A percentile compares a stretch with the other conserved stretches of the same genome.
Conservation (phyloP, 2,888 invertebrate genomes). For the Calliopum simillimum region DNA sequence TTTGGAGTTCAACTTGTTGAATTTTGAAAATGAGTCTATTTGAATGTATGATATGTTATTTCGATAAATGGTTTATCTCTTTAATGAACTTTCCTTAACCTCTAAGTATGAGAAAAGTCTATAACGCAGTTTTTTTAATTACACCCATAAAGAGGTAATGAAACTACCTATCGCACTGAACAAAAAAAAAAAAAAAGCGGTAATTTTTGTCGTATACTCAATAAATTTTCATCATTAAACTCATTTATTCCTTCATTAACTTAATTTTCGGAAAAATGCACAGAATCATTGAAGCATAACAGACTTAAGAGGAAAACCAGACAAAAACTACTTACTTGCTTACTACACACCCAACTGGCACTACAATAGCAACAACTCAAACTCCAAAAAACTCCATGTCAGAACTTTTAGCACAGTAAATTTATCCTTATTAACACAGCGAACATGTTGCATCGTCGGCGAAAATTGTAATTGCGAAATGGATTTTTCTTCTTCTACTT, state of each 20-base stretch:
- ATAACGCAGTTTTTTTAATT: too few species aligned
- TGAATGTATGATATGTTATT: too few species aligned
- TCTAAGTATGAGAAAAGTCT: too few species aligned
- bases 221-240: constrained; percentile 38
- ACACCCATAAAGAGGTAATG: too few species aligned
- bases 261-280: constrained; percentile 47
- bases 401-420: constrained; percentile 9
- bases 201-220: too few species aligned
- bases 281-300: constrained; percentile 37
- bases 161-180: too few species aligned
- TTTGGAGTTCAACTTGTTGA: too few species aligned
- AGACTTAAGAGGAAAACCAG: constrained; percentile 1
- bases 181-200: too few species aligned
- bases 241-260: constrained; percentile 48
- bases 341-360: neutral
- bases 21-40: too few species aligned
- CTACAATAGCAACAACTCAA: neutral
- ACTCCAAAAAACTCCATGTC: neutral
- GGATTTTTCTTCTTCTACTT: constrained; percentile 36
- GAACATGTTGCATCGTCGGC: constrained; percentile 27
- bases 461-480: constrained; percentile 29
- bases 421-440: constrained; percentile 25
- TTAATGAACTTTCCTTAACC: too few species aligned
- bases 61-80: too few species aligned
- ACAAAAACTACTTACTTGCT: neutral